Conservation (phyloP, 2,888 invertebrate species). For the Monoplex corrugatus region DNA sequence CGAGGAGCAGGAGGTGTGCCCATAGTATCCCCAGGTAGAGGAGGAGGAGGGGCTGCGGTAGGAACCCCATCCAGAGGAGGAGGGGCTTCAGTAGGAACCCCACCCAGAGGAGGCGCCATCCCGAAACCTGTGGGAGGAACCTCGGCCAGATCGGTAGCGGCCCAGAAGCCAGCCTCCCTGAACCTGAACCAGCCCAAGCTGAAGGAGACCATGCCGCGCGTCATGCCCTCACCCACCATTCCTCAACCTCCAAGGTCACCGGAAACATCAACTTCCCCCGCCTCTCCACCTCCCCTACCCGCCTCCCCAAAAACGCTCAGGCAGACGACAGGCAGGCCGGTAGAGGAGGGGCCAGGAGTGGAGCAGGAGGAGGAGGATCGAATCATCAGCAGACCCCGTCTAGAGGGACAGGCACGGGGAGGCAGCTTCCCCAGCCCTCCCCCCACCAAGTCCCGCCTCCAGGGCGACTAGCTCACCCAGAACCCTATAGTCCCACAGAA, state of each 20-base stretch:
- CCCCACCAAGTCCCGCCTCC: conserved; percentile 69
- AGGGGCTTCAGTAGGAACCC: not conserved
- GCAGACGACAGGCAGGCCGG: not conserved
- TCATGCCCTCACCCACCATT: conserved; percentile 82
- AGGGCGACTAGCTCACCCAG: conserved; percentile 73
- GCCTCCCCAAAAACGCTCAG: conserved; percentile 70
- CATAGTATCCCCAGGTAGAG: not conserved
- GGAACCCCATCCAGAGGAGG: not conserved
- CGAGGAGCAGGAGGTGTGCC: not conserved
- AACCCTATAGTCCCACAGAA: conserved; percentile 78
- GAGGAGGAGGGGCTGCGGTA: not conserved
- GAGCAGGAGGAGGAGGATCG: not conserved
- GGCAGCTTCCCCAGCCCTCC: conserved; percentile 36
- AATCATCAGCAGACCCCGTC: not conserved
- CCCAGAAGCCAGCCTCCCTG: conserved; percentile 92
- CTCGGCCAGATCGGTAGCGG: conserved; percentile 23
- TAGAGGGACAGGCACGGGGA: conserved; percentile 5
- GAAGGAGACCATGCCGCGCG: conserved; percentile 80
- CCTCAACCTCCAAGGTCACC: conserved; percentile 77
- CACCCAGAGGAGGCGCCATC: not conserved
- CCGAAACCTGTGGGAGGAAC: no score
- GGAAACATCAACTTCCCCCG: conserved; percentile 91
- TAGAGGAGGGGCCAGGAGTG: not conserved
- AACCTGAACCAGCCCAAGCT: conserved; percentile 79
- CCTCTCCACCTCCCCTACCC: conserved; percentile 96